phyloP scores from a whole-genome alignment of 2,888 invertebrate species.

The Agrotis clavis region DNA sequence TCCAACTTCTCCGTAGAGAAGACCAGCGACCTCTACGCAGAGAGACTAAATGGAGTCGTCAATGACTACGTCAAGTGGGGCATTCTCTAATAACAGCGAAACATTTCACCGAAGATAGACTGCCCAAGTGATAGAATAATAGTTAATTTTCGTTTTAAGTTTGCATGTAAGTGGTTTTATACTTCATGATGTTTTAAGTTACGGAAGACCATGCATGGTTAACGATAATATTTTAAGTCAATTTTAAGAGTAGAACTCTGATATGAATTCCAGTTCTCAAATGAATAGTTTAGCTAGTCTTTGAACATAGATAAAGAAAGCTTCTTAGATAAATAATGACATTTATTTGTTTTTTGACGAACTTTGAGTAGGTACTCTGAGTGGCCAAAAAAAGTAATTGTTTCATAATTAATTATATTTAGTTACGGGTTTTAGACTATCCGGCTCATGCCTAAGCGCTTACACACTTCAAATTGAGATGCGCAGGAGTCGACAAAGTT shows the following conservation, averaged over 20 bases:
- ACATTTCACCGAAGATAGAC: neutral
- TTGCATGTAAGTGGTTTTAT: neutral
- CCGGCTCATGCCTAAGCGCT: neutral
- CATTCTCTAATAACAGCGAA: constrained; percentile 17
- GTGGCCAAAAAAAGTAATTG: neutral
- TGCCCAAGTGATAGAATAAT: neutral
- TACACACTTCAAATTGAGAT: neutral
- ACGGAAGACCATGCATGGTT: neutral
- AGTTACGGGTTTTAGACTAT: neutral
- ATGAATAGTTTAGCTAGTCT: neutral
- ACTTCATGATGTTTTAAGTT: neutral
- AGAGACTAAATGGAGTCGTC: constrained; percentile 76
- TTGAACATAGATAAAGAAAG: too few species aligned
- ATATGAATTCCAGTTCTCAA: neutral
- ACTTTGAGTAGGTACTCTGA: neutral
- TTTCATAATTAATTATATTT: neutral
- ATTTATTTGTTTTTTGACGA: constrained; percentile 2
- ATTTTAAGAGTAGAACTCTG: neutral
- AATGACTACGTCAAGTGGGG: constrained; percentile 77
- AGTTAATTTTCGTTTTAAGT: neutral
- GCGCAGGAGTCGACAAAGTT: neutral
- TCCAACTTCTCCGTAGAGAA: constrained; percentile 64
- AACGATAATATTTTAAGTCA: neutral
- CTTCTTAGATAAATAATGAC: neutral
- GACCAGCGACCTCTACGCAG: constrained; percentile 69